Evolutionary conservation across 64 coral and sea anemone species (phyloP), one percentile per base, ranked within the genome.

Genomic region (Trachythela sp.): DNA sequence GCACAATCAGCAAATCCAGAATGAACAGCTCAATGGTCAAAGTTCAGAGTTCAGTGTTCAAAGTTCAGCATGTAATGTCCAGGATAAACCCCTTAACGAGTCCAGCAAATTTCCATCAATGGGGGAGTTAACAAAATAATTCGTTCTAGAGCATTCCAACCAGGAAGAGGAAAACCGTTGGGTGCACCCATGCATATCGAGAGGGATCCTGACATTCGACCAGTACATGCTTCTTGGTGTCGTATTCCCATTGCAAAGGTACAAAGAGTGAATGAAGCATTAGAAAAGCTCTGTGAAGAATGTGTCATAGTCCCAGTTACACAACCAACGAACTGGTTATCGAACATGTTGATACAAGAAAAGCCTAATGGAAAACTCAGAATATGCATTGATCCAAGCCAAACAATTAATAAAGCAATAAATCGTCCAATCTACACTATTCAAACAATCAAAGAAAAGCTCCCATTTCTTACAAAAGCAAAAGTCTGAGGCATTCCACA

Each of bases 361-460:
- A 32, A n/a, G n/a, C n/a, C n/a, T n/a, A n/a, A n/a, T n/a, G n/a
- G n/a, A n/a, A n/a, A n/a, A n/a, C n/a, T n/a, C n/a, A n/a, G n/a
- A n/a, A n/a, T n/a, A n/a, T n/a, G n/a, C n/a, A n/a, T n/a, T n/a
- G n/a, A n/a, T n/a, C 64, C 64, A 70, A 70, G 64, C 24, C 64
- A 70, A 70, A 70, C 64, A 70, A 70, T 70, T 9, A 70, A 70
- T 32, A 70, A 70, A 70, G 64, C 64, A 70, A 70, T 70, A 22
- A 70, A 70, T 6, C 64, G 64, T 70, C 64, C 64, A 70, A 70
- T 70, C 30, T 70, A 70, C 64, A 70, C 64, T 22, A 70, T 70
- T 26, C 64, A 7, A 70, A 70, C 64, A 22, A 70, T 70, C 30
- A 22, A 70, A 8, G 64, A 70, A 32, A 70, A n/a, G n/a, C n/a